Conservation (phyloP, 2,797 vertebrate genomes). For the Muraenolepis orangiensis region DNA sequence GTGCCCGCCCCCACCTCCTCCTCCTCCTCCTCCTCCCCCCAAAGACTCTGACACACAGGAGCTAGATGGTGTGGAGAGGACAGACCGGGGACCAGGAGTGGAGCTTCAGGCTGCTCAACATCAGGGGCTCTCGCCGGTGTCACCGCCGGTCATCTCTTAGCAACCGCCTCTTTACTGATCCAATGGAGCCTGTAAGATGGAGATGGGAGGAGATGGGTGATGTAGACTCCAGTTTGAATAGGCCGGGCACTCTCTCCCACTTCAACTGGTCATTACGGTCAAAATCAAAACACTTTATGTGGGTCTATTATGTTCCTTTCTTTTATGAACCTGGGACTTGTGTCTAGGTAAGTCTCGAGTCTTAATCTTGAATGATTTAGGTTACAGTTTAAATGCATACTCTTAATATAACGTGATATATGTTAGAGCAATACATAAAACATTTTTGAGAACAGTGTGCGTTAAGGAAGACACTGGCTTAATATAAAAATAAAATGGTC, state of each 20-base stretch:
- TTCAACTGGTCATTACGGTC: neutral
- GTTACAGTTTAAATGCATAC: neutral
- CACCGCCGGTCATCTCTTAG: slow-evolving; percentile 73
- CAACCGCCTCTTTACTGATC: slow-evolving; percentile 76
- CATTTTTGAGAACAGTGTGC: neutral
- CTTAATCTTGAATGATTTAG: neutral
- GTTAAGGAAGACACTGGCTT: neutral
- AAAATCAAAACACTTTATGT: neutral
- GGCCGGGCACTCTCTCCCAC: neutral
- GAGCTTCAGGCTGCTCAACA: slow-evolving; percentile 60
- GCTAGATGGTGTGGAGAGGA: slow-evolving; percentile 54
- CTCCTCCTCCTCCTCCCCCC: neutral
- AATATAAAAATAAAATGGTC: neutral
- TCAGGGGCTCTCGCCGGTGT: slow-evolving; percentile 56
- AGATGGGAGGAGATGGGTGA: slow-evolving; percentile 13
- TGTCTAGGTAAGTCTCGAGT: too few relatives aligned
- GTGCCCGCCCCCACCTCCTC: too few relatives aligned
- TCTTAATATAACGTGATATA: neutral
- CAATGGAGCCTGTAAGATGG: slow-evolving; percentile 53
- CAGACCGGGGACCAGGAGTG: slow-evolving; percentile 38
- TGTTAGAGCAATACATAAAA: neutral
- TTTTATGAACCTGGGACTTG: neutral
- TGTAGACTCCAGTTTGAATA: slow-evolving; percentile 47
- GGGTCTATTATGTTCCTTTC: neutral
- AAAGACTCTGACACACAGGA: slow-evolving; percentile 27